These are phyloP conservation scores for Acanthoscelides obtectus DNA, from an alignment of 2,888 invertebrate species.

Conservation along the genomic window DNA sequence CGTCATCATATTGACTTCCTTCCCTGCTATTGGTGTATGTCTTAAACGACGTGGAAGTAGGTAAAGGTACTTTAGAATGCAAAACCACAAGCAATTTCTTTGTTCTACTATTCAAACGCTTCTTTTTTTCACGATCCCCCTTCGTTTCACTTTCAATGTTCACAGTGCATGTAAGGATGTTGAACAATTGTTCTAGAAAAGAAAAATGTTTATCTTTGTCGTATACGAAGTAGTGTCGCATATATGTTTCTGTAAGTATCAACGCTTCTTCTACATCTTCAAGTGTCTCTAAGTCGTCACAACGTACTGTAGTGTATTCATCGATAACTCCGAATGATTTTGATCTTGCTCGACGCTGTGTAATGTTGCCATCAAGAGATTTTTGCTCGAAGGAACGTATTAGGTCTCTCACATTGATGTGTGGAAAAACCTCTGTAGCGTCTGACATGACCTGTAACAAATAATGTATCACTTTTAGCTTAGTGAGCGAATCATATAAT, in stretches of 20 bases:
- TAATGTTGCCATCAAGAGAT: not conserved
- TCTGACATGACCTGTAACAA: conserved; percentile 2
- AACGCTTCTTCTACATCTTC: conserved; percentile 26
- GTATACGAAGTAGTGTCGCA: conserved; percentile 26
- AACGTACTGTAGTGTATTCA: conserved; percentile 14
- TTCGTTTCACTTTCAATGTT: conserved; percentile 22
- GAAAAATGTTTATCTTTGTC: conserved; percentile 29
- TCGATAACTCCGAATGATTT: conserved; percentile 17
- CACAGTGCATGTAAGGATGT: conserved; percentile 25
- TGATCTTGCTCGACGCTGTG: conserved; percentile 10
- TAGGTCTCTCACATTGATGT: conserved; percentile 12
- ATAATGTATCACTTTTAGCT: too few species aligned
- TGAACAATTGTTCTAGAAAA: conserved; percentile 28
- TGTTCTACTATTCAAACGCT: conserved; percentile 20
- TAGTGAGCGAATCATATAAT: too few species aligned
- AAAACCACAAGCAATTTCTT: conserved; percentile 22
- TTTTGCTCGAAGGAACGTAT: conserved; percentile 15
- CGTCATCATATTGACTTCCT: not conserved
- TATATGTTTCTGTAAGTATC: conserved; percentile 16
- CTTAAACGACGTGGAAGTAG: not conserved
- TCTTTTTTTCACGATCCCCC: conserved; percentile 17
- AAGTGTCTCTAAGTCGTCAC: conserved; percentile 11
- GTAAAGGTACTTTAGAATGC: conserved; percentile 24
- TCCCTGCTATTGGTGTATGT: not conserved
- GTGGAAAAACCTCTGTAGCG: not conserved